These are phyloP conservation scores for Anoncus sp. DNA, from an alignment of 2,888 invertebrate species.

Conservation along the genomic window DNA sequence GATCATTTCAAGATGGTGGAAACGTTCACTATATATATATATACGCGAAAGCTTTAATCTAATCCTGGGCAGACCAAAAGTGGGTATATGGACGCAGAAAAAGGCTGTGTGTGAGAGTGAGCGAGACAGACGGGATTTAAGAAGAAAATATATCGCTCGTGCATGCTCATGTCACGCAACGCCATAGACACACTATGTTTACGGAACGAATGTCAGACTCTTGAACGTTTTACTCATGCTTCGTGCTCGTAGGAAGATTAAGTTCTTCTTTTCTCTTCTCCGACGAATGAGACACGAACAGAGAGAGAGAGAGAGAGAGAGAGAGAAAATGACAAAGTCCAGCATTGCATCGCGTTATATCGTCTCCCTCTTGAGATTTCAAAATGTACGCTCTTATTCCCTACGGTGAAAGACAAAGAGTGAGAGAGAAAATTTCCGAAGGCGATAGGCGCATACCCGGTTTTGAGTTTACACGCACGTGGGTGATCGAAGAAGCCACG, in stretches of 20 bases:
- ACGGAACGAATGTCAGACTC: conserved; percentile 57
- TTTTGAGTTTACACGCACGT: conserved; percentile 30
- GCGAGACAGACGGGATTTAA: conserved; percentile 34
- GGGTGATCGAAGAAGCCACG: conserved; percentile 41
- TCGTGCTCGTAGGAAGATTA: conserved; percentile 45
- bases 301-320: conserved; percentile 21
- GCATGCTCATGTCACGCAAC: conserved; percentile 37
- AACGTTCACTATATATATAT: background rate
- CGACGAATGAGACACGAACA: conserved; percentile 16
- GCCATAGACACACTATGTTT: conserved; percentile 58
- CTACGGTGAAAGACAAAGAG: conserved; percentile 1
- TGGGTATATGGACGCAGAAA: conserved; percentile 8
- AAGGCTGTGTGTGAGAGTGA: no score
- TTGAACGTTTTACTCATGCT: conserved; percentile 53
- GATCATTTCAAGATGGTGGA: conserved; percentile 49
- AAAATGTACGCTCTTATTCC: conserved; percentile 49
- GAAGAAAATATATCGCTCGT: conserved; percentile 47
- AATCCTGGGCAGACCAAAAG: conserved; percentile 48
- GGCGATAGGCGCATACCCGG: conserved; percentile 9
- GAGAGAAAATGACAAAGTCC: conserved; percentile 49
- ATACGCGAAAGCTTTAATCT: conserved; percentile 41
- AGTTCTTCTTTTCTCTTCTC: conserved; percentile 36
- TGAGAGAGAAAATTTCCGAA: conserved; percentile 26
- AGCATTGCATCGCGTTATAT: conserved; percentile 27
- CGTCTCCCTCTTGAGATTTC: conserved; percentile 38